These are phyloP conservation scores for Lithobates pipiens DNA, from an alignment of 2,797 vertebrate species.

Conservation along the genomic window DNA sequence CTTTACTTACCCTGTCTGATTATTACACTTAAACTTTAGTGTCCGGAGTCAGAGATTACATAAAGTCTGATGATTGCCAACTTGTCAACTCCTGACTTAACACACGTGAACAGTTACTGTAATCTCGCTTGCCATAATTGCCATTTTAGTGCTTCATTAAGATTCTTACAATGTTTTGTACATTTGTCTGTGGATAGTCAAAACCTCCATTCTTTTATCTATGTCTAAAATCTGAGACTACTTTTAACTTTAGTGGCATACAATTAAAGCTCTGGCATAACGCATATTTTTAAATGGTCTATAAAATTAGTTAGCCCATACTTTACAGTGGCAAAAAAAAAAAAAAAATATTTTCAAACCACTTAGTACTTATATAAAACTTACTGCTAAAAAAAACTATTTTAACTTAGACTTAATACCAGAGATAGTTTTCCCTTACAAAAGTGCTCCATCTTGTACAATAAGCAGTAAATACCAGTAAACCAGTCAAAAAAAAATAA, in stretches of 20 bases:
- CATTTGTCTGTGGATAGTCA: background rate
- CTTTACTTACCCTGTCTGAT: too few species aligned
- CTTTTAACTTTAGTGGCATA: background rate
- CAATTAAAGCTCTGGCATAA: background rate
- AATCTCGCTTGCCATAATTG: background rate
- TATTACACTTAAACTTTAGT: background rate
- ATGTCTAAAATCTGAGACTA: too few species aligned
- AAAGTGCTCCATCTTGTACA: slow-evolving; percentile 3
- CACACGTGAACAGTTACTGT: background rate
- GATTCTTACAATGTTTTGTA: background rate
- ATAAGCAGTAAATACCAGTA: slow-evolving; percentile 20
- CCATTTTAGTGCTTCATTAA: background rate
- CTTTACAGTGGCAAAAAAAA: background rate
- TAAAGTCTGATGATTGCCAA: too few species aligned
- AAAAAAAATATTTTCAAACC: background rate
- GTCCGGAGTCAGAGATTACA: background rate
- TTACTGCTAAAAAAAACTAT: background rate
- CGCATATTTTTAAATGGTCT: background rate
- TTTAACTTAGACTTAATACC: background rate
- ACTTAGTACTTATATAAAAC: background rate
- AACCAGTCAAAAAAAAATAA: slow-evolving; percentile 39
- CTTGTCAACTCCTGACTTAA: background rate
- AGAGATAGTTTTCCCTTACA: background rate
- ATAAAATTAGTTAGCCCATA: background rate
- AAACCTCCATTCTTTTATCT: background rate